A percentile compares a stretch with the other conserved stretches of the same genome.
phyloP scores from a whole-genome alignment of 2,888 invertebrate genomes.

The Ichneumoninae sp. region DNA sequence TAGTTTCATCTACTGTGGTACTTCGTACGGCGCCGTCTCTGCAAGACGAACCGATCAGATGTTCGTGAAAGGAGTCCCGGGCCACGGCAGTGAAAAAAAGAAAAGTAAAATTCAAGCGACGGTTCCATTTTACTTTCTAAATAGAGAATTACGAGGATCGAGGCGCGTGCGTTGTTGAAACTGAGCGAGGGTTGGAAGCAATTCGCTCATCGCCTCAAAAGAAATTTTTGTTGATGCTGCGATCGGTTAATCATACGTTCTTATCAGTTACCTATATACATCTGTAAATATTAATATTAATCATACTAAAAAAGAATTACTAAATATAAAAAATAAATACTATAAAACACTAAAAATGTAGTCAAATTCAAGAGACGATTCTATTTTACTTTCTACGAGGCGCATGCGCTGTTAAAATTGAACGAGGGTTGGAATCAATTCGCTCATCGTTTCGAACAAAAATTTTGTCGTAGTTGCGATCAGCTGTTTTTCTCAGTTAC shows the following conservation, averaged over 20 bases:
- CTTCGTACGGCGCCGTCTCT: not conserved
- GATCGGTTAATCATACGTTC: no score
- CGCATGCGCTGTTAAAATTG: not conserved
- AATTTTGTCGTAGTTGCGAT: not conserved
- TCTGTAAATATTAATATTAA: no score
- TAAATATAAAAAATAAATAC: no score
- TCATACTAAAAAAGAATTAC: no score
- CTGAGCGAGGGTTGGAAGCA: no score
- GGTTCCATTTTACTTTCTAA: not conserved
- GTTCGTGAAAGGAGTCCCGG: slow-evolving; percentile 40
- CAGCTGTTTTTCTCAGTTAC: not conserved
- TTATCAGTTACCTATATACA: no score
- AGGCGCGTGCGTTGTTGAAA: no score
- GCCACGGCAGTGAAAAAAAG: not conserved
- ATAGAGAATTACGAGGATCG: no score
- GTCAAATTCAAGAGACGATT: not conserved
- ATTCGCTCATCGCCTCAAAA: no score
- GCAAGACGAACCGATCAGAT: slow-evolving; percentile 26
- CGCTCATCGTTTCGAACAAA: not conserved
- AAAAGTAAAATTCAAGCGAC: not conserved
- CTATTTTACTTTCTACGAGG: not conserved
- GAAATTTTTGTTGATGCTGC: no score
- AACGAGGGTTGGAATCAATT: not conserved
- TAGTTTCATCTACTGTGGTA: not conserved
- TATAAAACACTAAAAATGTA: no score